Conservation (phyloP, 1,140 invertebrate genomes). For the Drosophila albomicans region DNA sequence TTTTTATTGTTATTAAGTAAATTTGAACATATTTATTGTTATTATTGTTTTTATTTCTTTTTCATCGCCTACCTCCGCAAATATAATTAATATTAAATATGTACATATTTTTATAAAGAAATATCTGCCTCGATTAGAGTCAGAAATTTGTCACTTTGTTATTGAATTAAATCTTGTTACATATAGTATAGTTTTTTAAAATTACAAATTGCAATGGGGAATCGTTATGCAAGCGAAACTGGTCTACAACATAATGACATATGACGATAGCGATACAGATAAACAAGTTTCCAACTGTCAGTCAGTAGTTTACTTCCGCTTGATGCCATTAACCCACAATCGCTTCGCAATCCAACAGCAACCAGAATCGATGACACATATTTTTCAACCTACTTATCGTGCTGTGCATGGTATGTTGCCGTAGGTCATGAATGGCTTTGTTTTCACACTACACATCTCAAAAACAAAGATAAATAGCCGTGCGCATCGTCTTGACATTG, state of each 20-base stretch:
- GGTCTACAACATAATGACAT: slow-evolving; percentile 24
- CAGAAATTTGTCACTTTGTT: no score
- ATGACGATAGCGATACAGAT: slow-evolving; percentile 14
- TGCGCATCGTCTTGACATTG: slow-evolving; percentile 80
- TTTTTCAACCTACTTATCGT: slow-evolving; percentile 21
- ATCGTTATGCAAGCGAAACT: slow-evolving; percentile 54
- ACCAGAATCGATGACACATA: slow-evolving; percentile 36
- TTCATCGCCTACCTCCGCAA: no score
- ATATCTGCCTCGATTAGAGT: no score
- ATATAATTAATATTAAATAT: no score
- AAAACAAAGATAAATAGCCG: slow-evolving; percentile 41
- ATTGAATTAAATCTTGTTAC: no score
- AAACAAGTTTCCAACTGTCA: slow-evolving; percentile 40
- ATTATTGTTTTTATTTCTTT: no score
- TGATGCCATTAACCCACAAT: slow-evolving; percentile 8
- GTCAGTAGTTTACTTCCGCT: slow-evolving; percentile 47
- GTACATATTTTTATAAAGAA: no score
- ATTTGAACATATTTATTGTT: no score
- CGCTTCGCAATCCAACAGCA: no score
- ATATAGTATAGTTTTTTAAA: not conserved
- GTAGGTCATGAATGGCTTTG: slow-evolving; percentile 69
- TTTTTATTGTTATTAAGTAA: no score
- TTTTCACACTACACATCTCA: slow-evolving; percentile 42
- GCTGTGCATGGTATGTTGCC: slow-evolving; percentile 53
- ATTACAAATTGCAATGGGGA: slow-evolving; percentile 7